Base-by-base conservation (phyloP, 2,113 vertebrate species). In the Saguinus midas region DNA sequence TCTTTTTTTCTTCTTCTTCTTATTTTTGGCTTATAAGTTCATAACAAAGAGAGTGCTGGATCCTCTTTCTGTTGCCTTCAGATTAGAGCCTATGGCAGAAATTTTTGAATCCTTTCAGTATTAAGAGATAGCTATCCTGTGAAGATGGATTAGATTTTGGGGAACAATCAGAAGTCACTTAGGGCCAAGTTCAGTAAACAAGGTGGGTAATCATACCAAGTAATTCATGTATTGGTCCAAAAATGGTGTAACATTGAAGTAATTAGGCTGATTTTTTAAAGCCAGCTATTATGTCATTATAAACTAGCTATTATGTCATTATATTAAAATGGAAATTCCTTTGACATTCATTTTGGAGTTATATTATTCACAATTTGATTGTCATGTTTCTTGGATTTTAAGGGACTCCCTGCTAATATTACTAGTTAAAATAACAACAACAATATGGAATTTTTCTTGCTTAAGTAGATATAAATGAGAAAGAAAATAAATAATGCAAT, bases 131-230 rank as follows among this genome's bases (percentile, higher is more conserved):
- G 50, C 37, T 95, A 66, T 52, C 45, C 95, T 97, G 98, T 96
- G 93, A 98, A 98, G 92, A 96, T 87, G 79, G 57, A 96, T 97
- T 98, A 95, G 72, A 94, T 96, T 96, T 97, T 11, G 45, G 58
- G 68, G 75, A 97, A 96, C 78, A 96, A 92, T 96, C 92, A 95
- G 92, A 98, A 97, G 93, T 96, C 90, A 97, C 92, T 95, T 90
- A 90, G 52, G 91, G 81, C 91, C 92, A 95, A 97, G 75, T 95
- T n/a, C 90, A 94, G n/a, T 93, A 95, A 97, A 85, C 57, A 87
- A 94, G 75, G 70, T 96, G n/a, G 25, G 11, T 87, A 95, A 92
- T 93, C 91, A 98, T 93, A 94, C 83, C 48, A 87, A 92, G 50
- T 92, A 81, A 96, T 95, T 96, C 83, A 90, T 82, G 27, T 75